phyloP scores from a whole-genome alignment of 2,797 vertebrate genomes.

The Geotrypetes seraphini region DNA sequence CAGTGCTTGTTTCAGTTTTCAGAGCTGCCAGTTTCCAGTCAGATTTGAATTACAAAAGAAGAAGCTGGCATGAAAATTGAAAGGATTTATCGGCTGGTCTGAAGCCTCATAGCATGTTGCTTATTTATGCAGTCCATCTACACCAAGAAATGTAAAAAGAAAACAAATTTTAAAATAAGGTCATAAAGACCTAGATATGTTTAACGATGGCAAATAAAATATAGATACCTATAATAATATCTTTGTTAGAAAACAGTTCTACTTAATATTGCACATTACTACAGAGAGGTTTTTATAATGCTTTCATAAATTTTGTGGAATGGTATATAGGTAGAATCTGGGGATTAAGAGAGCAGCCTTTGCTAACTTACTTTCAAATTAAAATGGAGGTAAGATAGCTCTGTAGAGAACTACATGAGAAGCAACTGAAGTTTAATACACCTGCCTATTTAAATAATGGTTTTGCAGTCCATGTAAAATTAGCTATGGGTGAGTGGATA shows the following conservation, averaged over 20 bases:
- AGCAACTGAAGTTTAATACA: conserved; percentile 47
- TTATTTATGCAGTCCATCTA: conserved; percentile 84
- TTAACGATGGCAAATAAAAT: conserved; percentile 73
- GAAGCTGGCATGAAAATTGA: conserved; percentile 87
- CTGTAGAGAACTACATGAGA: conserved; percentile 51
- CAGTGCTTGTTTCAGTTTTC: conserved; percentile 79
- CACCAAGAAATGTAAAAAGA: conserved; percentile 70
- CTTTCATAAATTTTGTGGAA: conserved; percentile 53
- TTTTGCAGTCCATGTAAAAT: conserved; percentile 62
- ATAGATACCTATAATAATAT: conserved; percentile 65
- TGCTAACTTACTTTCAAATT: conserved; percentile 71
- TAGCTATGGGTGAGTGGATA: conserved; percentile 55
- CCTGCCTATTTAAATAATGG: conserved; percentile 47
- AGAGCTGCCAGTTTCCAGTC: conserved; percentile 77
- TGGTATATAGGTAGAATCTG: conserved; percentile 51
- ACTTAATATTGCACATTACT: conserved; percentile 64
- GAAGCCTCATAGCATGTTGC: conserved; percentile 78
- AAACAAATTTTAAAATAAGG: conserved; percentile 69
- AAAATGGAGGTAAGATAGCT: conserved; percentile 58
- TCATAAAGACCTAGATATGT: conserved; percentile 70
- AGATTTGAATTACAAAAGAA: conserved; percentile 85
- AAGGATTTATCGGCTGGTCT: conserved; percentile 82
- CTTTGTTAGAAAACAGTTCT: conserved; percentile 59
- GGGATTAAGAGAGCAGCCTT: conserved; percentile 60
- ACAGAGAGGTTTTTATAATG: conserved; percentile 54